phyloP scores from a whole-genome alignment of 2,888 invertebrate genomes.

The Geophilus truncorum region DNA sequence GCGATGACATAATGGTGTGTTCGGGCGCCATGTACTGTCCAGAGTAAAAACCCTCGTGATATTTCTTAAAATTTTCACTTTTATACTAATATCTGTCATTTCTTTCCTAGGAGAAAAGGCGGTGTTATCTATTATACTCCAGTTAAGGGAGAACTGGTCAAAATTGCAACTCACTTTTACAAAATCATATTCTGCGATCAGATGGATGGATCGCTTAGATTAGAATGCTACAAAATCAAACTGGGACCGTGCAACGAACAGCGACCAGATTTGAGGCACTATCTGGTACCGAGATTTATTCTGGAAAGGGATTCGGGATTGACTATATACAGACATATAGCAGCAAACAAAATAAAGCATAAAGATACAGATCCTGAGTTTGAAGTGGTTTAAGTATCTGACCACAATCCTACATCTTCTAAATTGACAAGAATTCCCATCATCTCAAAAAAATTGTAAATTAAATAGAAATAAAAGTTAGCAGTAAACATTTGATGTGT shows the following conservation, averaged over 20 bases:
- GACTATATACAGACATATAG: not conserved
- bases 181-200: not conserved
- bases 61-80: not conserved
- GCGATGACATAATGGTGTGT: not conserved
- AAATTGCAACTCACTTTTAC: not conserved
- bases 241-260: not conserved
- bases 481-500: no score
- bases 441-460: no score
- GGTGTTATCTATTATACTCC: not conserved
- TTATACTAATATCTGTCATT: not conserved
- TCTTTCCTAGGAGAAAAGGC: not conserved
- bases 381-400: no score
- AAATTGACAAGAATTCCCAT: no score
- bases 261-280: not conserved
- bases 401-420: no score
- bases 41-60: no score
- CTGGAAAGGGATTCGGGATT: not conserved
- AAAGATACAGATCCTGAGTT: not conserved
- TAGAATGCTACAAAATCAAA: not conserved
- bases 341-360: not conserved
- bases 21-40: not conserved
- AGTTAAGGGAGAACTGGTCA: not conserved
- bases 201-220: not conserved
- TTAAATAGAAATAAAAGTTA: no score
- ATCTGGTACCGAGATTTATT: not conserved